phyloP scores from a whole-genome alignment of 2,888 invertebrate species.

The Agrotis segetum region DNA sequence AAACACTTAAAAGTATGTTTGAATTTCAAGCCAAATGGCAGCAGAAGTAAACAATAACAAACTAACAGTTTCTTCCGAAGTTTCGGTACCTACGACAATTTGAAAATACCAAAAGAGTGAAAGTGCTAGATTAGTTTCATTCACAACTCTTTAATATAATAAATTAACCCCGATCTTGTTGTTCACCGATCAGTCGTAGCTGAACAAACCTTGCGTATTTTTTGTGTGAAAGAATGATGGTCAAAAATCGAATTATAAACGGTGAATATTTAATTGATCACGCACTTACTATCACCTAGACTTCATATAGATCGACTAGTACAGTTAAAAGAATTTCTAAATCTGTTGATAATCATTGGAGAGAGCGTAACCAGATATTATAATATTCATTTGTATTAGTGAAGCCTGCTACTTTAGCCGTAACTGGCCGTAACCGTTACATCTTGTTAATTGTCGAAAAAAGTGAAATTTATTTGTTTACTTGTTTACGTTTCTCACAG shows the following conservation, averaged over 20 bases:
- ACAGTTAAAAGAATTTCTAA: neutral
- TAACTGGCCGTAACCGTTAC: conserved; percentile 23
- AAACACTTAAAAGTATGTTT: conserved; percentile 41
- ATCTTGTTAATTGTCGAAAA: conserved; percentile 64
- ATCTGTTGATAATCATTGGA: neutral
- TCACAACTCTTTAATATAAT: neutral
- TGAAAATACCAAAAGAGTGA: neutral
- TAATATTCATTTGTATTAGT: conserved; percentile 4
- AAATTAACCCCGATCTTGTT: neutral
- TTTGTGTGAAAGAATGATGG: neutral
- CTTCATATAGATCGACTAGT: neutral
- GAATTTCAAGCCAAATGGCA: conserved; percentile 22
- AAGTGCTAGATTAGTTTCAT: conserved; percentile 15
- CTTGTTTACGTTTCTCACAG: conserved; percentile 42
- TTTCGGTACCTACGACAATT: neutral
- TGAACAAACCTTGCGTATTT: neutral
- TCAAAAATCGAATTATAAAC: neutral
- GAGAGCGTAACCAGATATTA: conserved; percentile 5
- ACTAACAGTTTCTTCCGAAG: conserved; percentile 3
- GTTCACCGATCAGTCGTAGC: neutral
- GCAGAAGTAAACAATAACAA: conserved; percentile 13
- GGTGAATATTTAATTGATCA: too few species aligned
- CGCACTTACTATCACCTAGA: too few species aligned
- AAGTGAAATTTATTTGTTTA: conserved; percentile 59
- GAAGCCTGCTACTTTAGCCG: conserved; percentile 10